Conservation (phyloP, 2,888 invertebrate genomes). For the Panzeria rudis region DNA sequence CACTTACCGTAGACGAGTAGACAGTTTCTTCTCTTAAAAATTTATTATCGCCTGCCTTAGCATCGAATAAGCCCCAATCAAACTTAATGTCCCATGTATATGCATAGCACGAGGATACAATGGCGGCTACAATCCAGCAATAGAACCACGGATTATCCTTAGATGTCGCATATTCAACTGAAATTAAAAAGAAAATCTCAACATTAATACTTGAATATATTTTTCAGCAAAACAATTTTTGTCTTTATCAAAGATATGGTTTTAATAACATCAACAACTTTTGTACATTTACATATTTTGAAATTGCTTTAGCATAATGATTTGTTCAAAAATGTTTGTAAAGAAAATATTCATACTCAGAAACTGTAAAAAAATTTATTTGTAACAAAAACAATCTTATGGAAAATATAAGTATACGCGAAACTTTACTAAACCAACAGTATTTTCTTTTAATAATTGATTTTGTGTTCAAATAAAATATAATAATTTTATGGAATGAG, state of each 20-base stretch:
- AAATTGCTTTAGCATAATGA: not conserved
- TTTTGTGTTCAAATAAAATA: too few species aligned
- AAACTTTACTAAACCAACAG: too few species aligned
- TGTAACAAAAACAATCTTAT: too few species aligned
- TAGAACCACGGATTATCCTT: constrained; percentile 88
- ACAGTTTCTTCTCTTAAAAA: constrained; percentile 91
- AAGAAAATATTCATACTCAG: too few species aligned
- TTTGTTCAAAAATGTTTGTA: not conserved
- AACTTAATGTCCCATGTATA: constrained; percentile 94
- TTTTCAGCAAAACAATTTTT: not conserved
- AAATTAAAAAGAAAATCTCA: constrained; percentile 59
- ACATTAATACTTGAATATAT: not conserved
- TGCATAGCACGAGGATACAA: constrained; percentile 91
- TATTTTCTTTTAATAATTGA: too few species aligned
- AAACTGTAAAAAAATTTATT: too few species aligned
- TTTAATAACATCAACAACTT: not conserved
- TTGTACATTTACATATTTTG: not conserved
- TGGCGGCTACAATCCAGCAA: constrained; percentile 88
- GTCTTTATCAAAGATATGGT: not conserved
- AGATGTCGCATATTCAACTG: constrained; percentile 79
- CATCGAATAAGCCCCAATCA: constrained; percentile 94
- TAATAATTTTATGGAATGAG: too few species aligned
- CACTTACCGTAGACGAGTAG: constrained; percentile 88
- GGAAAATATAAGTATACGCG: too few species aligned
- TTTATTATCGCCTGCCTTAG: constrained; percentile 89